Evolutionary conservation across 1,140 invertebrate genomes (phyloP).

Genomic region (Calycopis cecrops): DNA sequence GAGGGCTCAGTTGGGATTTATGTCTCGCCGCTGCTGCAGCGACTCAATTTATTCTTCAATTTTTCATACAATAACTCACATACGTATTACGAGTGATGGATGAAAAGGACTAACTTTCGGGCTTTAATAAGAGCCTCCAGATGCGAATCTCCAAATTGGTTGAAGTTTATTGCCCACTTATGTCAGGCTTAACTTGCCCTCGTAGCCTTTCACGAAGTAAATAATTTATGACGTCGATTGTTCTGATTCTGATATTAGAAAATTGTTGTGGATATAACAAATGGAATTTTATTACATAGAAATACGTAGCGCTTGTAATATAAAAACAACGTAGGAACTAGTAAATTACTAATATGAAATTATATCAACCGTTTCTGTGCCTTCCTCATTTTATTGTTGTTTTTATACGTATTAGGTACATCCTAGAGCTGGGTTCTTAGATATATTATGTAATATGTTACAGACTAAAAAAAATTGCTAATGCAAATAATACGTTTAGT

Average conservation of each 20-base stretch:
- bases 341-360: no score
- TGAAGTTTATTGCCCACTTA: constrained; percentile 75
- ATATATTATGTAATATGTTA: no score
- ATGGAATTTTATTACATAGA: constrained; percentile 22
- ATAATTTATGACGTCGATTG: constrained; percentile 71
- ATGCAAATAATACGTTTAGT: no score
- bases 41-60: constrained; percentile 75
- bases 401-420: no score
- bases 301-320: no score
- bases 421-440: no score
- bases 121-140: constrained; percentile 74
- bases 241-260: constrained; percentile 38
- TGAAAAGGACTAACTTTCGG: constrained; percentile 75
- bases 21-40: constrained; percentile 72
- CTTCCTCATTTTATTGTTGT: no score
- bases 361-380: no score
- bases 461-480: no score
- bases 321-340: no score
- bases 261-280: not conserved
- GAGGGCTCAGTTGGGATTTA: constrained; percentile 75
- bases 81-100: constrained; percentile 74
- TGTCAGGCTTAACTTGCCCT: constrained; percentile 73
- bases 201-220: constrained; percentile 64
- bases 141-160: constrained; percentile 74
- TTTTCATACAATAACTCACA: constrained; percentile 76